A percentile compares a stretch with the other conserved stretches of the same genome.
phyloP scores from a whole-genome alignment of 2,888 invertebrate species.

The Nasonovia ribisnigri region DNA sequence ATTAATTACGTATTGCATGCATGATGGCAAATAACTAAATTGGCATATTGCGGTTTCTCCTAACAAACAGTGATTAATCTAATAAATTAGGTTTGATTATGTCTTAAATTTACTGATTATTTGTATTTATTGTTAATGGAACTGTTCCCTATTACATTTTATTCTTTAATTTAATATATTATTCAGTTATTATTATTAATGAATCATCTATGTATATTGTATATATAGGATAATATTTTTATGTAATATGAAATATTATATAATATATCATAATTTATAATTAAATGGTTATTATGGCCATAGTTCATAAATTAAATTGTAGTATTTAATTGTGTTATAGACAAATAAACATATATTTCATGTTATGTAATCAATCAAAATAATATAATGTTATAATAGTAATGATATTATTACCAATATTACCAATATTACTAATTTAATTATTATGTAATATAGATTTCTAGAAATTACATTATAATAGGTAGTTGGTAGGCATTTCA shows the following conservation, averaged over 20 bases:
- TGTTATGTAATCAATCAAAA: slow-evolving; percentile 13
- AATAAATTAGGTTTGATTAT: neutral
- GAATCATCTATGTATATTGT: neutral
- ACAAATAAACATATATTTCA: slow-evolving; percentile 24
- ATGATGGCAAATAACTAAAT: neutral
- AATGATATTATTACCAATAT: slow-evolving; percentile 14
- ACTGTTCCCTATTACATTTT: neutral
- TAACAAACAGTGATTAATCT: slow-evolving; percentile 1
- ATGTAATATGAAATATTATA: slow-evolving; percentile 25
- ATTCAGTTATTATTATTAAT: slow-evolving; percentile 21
- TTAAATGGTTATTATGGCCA: slow-evolving; percentile 31
- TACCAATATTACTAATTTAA: slow-evolving; percentile 16
- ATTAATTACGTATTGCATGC: neutral
- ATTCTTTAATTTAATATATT: neutral
- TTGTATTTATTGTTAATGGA: neutral
- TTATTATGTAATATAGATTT: slow-evolving; percentile 2
- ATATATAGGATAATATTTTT: neutral
- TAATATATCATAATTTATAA: slow-evolving; percentile 34
- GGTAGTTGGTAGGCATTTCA: neutral
- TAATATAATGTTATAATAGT: neutral
- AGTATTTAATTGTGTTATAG: slow-evolving; percentile 7
- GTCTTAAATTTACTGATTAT: slow-evolving; percentile 3
- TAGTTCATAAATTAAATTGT: slow-evolving; percentile 33
- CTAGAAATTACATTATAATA: slow-evolving; percentile 11
- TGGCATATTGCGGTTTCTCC: neutral